A percentile compares a stretch with the other conserved stretches of the same genome.
Conservation (phyloP, 1,140 invertebrate genomes). For the Nasonia longicornis region DNA sequence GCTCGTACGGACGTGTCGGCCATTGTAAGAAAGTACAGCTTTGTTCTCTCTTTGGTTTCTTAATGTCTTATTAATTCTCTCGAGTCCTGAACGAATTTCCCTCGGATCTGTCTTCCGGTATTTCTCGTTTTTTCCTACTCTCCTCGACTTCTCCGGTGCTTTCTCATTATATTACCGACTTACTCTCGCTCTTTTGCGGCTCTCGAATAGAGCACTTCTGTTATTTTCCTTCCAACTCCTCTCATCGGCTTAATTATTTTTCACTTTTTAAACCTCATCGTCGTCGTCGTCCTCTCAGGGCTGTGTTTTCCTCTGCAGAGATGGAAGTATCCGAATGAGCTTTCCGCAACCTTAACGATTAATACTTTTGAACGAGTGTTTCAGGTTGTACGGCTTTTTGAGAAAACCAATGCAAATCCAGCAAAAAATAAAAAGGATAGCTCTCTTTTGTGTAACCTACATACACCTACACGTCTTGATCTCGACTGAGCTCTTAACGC, state of each 20-base stretch:
- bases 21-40: background rate
- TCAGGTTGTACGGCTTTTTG: too few species aligned
- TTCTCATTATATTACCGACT: slow-evolving; percentile 20
- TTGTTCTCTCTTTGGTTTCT: slow-evolving; percentile 14
- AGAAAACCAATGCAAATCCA: too few species aligned
- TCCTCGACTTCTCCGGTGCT: background rate
- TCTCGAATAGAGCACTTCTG: background rate
- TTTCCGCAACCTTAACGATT: background rate
- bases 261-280: background rate
- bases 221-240: background rate
- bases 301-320: too few species aligned
- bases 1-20: background rate
- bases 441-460: too few species aligned
- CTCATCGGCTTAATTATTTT: background rate
- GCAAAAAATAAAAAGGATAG: too few species aligned
- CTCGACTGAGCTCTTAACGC: too few species aligned
- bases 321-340: background rate
- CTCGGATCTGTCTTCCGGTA: background rate
- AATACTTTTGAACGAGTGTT: background rate
- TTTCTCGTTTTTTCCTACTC: background rate
- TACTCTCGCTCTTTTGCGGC: background rate
- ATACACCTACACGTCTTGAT: too few species aligned
- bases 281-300: too few species aligned
- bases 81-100: background rate
- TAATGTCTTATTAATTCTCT: slow-evolving; percentile 9